Evolutionary conservation across 1,140 invertebrate genomes (phyloP), one percentile per base, ranked within the genome.

Genomic region (Leptinotarsa lineolata): DNA sequence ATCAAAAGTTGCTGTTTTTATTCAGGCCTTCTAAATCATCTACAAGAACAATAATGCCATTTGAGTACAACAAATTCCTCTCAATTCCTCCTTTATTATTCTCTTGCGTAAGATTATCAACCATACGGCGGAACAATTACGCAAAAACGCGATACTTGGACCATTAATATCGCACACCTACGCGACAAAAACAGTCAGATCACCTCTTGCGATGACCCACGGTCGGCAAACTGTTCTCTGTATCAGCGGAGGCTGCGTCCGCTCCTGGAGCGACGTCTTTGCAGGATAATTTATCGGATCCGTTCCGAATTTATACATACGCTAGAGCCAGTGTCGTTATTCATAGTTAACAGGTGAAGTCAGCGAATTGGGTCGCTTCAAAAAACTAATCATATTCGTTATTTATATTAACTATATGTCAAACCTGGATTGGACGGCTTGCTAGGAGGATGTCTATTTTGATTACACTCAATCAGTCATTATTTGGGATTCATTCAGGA

Each of bases 271-370:
- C 66, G 66, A 68, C 66, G 66, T 68, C 66, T 46, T 46, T 48
- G 66, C 66, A 18, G 18, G n/a, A 46, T 68, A 68, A 68, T 68
- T 68, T 68, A 68, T 68, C 45, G 66, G 20, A 46, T 68, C 66
- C 66, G 45, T 68, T 68, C 45, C 18, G 66, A 45, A 68, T 68
- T 68, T 68, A 68, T 68, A 68, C 66, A 68, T 68, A 22, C 39
- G 66, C 22, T 48, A 45, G 20, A n/a, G 18, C n/a, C 45, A 18
- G 18, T 46, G 39, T 68, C 30, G 45, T 68, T 45, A 68, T 68
- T 68, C 66, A 68, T 68, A 44, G 66, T 46, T 68, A 68, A 68
- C 66, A 68, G 66, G 66, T 68, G 66, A 22, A 68, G 30, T 22
- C 6, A 30, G 66, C 20, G 30, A 39, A 68, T 45, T 68, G 45